Evolutionary conservation across 2,113 vertebrate species (phyloP), one percentile per base, ranked within the genome.

Genomic region (Calypte anna): DNA sequence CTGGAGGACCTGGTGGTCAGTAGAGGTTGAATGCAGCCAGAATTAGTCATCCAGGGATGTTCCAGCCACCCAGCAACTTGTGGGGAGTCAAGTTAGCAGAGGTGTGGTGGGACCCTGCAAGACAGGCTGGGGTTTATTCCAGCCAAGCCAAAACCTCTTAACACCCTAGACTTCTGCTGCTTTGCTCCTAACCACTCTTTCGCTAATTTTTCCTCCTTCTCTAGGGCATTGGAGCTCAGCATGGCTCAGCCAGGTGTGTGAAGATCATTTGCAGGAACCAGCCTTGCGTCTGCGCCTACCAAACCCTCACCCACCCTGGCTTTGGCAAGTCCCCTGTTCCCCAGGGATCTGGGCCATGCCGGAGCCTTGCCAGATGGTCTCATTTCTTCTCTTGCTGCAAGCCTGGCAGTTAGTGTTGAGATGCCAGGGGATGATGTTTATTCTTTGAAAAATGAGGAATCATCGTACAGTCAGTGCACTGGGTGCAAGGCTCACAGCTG

Each of bases 391-490:
- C 0, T 2, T 7, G 0, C 46, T 78, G 62, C 14, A 50, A 3
- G 51, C 67, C 54, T 1, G 1, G 57, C 62, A 43, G 66, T 55
- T 22, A 3, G 6, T 1, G 3, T 22, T 30, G 17, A 80, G 59
- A 16, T 74, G 48, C 63, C 66, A 58, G 9, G 51, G 19, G 3
- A 12, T 10, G 17, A 88, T 46, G 59, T 48, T 38, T 59, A 3
- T 31, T 6, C 10, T 50, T 50, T 50, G 3, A 23, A 50, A 50
- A 9, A 31, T 28, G 27, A 58, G 25, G 36, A 63, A 9, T 17
- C 0, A 0, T 16, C 0, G 3, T 30, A 21, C 22, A 3, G 28
- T 66, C 16, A 66, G 5, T 4, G 44, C 2, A 3, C 10, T 50
- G 70, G 40, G n/a, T 69, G 43, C 0, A 0, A 28, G 61, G 46